Evolutionary conservation across 2,888 invertebrate genomes (phyloP).

Genomic region (Dastarcus helophoroides): DNA sequence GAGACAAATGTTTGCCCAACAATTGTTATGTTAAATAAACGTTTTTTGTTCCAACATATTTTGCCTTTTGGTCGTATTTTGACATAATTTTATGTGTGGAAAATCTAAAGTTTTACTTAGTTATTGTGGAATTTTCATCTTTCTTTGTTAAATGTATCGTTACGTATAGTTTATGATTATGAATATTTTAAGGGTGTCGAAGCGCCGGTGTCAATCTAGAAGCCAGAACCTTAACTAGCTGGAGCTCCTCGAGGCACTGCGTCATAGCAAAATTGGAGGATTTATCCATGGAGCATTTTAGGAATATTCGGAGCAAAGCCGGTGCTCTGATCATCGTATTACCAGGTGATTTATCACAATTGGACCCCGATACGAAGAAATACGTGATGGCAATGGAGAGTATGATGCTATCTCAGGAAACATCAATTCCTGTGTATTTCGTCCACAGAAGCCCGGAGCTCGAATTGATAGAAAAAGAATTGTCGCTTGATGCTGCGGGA

Average conservation of each 20-base stretch:
- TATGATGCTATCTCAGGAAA: conserved; percentile 68
- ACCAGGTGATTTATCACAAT: conserved; percentile 55
- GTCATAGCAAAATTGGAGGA: conserved; percentile 72
- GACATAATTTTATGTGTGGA: conserved; percentile 1
- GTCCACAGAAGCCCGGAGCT: conserved; percentile 63
- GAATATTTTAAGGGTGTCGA: conserved; percentile 63
- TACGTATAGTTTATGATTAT: conserved; percentile 11
- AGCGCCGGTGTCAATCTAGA: conserved; percentile 78
- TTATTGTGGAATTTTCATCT: no score
- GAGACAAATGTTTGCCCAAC: no score
- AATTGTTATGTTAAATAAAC: no score
- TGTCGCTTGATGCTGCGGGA: conserved; percentile 55
- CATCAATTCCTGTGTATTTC: conserved; percentile 81
- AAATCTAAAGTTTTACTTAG: background rate
- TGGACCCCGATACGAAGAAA: no score
- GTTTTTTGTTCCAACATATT: no score
- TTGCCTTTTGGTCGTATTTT: no score
- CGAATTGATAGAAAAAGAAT: conserved; percentile 61
- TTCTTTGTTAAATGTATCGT: conserved; percentile 12
- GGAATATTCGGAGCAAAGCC: conserved; percentile 64
- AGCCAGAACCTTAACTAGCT: conserved; percentile 72
- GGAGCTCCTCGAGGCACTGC: conserved; percentile 83
- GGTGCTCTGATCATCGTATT: conserved; percentile 79
- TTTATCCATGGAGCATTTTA: conserved; percentile 65
- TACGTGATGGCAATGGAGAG: conserved; percentile 69